Base-by-base conservation (phyloP, 2,888 invertebrate genomes). In the Caradrina kadenii region DNA sequence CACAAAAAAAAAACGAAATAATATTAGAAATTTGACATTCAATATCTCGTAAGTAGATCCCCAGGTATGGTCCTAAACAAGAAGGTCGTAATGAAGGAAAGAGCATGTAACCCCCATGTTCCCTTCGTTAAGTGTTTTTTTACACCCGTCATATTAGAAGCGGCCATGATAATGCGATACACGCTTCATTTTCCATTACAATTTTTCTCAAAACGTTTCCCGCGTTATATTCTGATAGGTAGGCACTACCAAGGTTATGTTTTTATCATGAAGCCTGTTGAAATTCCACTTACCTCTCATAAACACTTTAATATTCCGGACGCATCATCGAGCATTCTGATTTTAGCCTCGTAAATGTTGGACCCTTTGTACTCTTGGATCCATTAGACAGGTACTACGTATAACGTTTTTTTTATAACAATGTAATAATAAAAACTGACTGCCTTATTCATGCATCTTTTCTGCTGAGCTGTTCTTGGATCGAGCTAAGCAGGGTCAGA, bases 261-360 rank as follows among this genome's bases (percentile, higher is more conserved):
- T 76, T 71, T 63, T 61, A 76, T 66, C 58, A 81, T 72, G 55
- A 69, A 67, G 59, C 61, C 48, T 53, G 62, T 76, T 79, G 48
- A 22, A 67, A 81, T 79, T 75, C 76, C 49, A 58, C 61, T 39
- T 72, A 73, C 79, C 59, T 59, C 62, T 21, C 59, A 60, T 66
- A 63, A 76, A 73, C 63, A 72, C 42, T 68, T 79, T 53, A 75
- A 79, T 71, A 76, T 76, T 76, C 75, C 45, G 45, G 50, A 53
- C 75, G 72, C 77, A 62, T 65, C 66, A 62, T 58, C 59, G 70
- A 52, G 48, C 66, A 76, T 76, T 75, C 66, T 66, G 75, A 62
- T 72, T 76, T 76, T 35, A 54, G 54, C 5, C 42, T 49, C 66
- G 58, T 62, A 65, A 76, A 71, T 54, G 52, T 58, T 58, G 53